Evolutionary conservation across 2,797 vertebrate species (phyloP).

Genomic region (Sebastes nivosus): DNA sequence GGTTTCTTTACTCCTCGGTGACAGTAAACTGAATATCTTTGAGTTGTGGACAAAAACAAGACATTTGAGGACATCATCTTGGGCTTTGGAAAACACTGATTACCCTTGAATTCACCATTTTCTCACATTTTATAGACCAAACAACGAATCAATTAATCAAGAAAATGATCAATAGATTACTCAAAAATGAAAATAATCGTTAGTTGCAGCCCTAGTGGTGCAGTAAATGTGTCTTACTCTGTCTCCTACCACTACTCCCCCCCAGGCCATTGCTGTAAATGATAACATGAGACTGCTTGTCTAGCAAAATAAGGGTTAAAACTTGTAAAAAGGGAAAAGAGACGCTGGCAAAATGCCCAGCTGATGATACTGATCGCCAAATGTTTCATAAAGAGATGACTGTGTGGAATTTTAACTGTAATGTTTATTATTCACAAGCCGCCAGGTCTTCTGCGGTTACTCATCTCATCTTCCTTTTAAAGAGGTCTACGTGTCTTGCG

Average conservation of each 20-base stretch:
- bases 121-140: too few relatives aligned
- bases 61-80: too few relatives aligned
- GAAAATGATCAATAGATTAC: too few relatives aligned
- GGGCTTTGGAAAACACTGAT: too few relatives aligned
- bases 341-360: conserved; percentile 25
- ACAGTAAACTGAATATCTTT: too few relatives aligned
- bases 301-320: conserved; percentile 40
- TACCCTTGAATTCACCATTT: too few relatives aligned
- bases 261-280: not conserved
- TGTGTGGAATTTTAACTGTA: conserved; percentile 39
- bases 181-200: too few relatives aligned
- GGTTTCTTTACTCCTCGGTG: too few relatives aligned
- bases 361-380: conserved; percentile 44
- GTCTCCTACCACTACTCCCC: not conserved
- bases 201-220: not conserved
- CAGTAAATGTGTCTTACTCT: not conserved
- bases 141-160: too few relatives aligned
- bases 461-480: not conserved
- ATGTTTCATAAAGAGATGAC: conserved; percentile 33
- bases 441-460: not conserved
- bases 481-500: not conserved
- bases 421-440: conserved; percentile 30
- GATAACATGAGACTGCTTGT: conserved; percentile 18
- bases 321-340: not conserved
- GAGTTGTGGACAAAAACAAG: too few relatives aligned